Percentiles rank a stretch among this genome's conserved stretches.
These are phyloP conservation scores for Piprites chloris DNA, from an alignment of 2,113 vertebrate species.

Conservation along the genomic window DNA sequence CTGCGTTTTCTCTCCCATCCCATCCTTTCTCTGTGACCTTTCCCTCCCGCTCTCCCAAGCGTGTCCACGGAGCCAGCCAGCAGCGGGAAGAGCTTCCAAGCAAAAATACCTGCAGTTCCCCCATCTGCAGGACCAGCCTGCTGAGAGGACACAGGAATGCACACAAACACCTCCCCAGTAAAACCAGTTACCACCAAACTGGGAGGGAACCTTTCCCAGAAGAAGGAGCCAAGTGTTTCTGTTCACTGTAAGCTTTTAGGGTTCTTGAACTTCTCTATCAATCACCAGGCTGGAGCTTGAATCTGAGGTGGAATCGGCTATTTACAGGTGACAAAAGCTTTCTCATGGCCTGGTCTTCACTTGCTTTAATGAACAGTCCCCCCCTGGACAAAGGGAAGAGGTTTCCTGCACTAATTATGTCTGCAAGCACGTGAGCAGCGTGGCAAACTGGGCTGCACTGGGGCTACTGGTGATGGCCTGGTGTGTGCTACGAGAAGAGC, in stretches of 20 bases:
- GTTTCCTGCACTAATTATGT: neutral
- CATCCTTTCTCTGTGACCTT: neutral
- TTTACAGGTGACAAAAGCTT: neutral
- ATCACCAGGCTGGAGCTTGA: neutral
- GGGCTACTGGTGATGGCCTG: accelerated
- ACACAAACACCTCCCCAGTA: neutral
- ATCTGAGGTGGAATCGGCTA: neutral
- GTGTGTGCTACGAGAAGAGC: accelerated
- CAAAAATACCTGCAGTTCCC: neutral
- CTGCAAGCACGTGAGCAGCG: neutral
- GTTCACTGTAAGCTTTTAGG: neutral
- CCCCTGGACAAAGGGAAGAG: too few relatives aligned
- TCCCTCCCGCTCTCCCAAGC: neutral
- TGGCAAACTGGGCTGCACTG: neutral
- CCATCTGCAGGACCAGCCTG: neutral
- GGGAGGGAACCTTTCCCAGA: neutral
- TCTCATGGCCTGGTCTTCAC: neutral
- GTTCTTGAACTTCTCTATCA: neutral
- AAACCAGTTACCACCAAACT: neutral
- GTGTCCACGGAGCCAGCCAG: neutral
- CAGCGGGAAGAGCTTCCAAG: neutral
- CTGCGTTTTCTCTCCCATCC: neutral
- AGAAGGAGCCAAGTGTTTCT: neutral
- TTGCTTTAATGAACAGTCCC: neutral
- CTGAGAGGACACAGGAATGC: neutral